Percentiles rank a stretch among this genome's conserved stretches.
Conservation (phyloP, 2,113 vertebrate genomes). For the Dunckerocampus dactyliophorus region DNA sequence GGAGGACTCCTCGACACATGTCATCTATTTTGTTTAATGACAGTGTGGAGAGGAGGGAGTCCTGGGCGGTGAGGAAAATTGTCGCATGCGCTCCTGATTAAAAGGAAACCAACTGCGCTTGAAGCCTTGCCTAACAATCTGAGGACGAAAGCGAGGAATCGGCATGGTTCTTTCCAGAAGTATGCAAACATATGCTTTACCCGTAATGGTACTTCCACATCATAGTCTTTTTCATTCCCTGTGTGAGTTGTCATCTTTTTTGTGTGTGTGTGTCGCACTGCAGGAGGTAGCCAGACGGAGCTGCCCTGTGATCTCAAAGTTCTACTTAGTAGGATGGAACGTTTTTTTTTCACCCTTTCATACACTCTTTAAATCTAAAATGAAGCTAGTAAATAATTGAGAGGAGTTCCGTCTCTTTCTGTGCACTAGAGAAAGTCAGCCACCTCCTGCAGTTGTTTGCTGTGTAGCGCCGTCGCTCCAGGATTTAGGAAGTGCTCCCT, state of each 20-base stretch:
- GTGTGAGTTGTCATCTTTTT: too few relatives aligned
- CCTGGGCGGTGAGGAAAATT: conserved; percentile 39
- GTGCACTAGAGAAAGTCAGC: conserved; percentile 14
- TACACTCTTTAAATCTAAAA: conserved; percentile 23
- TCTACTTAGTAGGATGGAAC: conserved; percentile 16
- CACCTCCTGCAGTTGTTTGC: conserved; percentile 50
- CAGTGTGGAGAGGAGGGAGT: conserved; percentile 40
- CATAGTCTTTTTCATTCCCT: not conserved
- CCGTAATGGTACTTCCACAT: conserved; percentile 9
- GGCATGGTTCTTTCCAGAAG: conserved; percentile 7
- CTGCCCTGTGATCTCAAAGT: conserved; percentile 36
- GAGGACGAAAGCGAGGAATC: conserved; percentile 24
- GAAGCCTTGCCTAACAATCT: conserved; percentile 25
- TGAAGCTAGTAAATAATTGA: not conserved
- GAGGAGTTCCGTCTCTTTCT: not conserved
- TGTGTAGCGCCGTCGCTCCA: conserved; percentile 58
- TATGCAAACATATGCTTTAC: conserved; percentile 22
- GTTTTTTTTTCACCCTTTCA: conserved; percentile 14
- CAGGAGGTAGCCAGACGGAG: conserved; percentile 41
- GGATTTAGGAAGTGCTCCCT: conserved; percentile 78
- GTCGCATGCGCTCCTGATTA: conserved; percentile 45
- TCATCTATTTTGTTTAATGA: conserved; percentile 66
- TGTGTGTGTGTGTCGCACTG: conserved; percentile 35
- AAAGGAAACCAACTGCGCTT: conserved; percentile 52
- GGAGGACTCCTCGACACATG: conserved; percentile 56